phyloP scores from a whole-genome alignment of 1,140 invertebrate genomes.

The Nylanderia fulva region DNA sequence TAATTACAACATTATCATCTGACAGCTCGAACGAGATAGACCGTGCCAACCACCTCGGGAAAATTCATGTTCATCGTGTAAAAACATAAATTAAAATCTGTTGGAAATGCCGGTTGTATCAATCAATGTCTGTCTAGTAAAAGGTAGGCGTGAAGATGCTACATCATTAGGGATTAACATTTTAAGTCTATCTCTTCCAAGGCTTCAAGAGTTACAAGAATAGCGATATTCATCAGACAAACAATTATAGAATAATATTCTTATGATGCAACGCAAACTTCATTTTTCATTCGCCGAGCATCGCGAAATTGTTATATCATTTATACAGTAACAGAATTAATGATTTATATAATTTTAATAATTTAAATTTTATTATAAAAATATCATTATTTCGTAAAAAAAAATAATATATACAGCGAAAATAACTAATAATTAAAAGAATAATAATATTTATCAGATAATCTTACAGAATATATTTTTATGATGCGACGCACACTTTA shows the following conservation, averaged over 20 bases:
- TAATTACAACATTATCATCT: conserved; percentile 41
- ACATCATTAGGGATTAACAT: conserved; percentile 69
- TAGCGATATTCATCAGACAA: conserved; percentile 27
- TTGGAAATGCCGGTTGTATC: conserved; percentile 67
- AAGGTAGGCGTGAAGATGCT: conserved; percentile 71
- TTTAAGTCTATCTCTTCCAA: background rate
- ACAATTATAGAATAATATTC: conserved; percentile 14
- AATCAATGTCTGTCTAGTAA: conserved; percentile 74
- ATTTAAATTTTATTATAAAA: too few relatives aligned
- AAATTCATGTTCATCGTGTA: conserved; percentile 72
- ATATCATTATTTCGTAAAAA: too few relatives aligned
- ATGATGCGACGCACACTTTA: conserved; percentile 14
- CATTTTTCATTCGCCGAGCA: conserved; percentile 5
- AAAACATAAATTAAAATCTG: conserved; percentile 80
- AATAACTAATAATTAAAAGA: too few relatives aligned
- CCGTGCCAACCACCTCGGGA: conserved; percentile 29
- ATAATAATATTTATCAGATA: conserved; percentile 24
- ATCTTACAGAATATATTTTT: conserved; percentile 2
- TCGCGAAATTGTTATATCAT: too few relatives aligned
- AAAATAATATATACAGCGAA: too few relatives aligned
- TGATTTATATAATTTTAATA: too few relatives aligned
- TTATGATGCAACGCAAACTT: conserved; percentile 18
- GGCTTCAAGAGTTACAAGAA: background rate
- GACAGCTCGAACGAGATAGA: conserved; percentile 14
- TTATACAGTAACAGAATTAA: too few relatives aligned